A percentile compares a stretch with the other conserved stretches of the same genome.
These are phyloP conservation scores for Acanthoscelides obtectus DNA, from an alignment of 2,888 invertebrate genomes.

Conservation along the genomic window DNA sequence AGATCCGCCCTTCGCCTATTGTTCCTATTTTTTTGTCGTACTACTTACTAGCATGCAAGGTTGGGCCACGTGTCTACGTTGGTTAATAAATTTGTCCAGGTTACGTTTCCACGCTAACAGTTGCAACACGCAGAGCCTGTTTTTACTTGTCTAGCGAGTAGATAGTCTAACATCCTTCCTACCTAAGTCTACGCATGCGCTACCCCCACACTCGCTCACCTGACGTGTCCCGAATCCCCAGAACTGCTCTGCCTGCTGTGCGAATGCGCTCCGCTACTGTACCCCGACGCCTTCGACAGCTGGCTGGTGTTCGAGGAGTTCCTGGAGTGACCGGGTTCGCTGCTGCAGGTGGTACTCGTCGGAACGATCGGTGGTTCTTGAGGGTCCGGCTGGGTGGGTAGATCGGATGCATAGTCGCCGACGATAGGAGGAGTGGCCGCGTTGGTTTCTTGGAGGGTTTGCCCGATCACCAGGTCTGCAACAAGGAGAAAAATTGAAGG, in stretches of 20 bases:
- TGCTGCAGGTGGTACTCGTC: not conserved
- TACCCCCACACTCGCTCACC: constrained; percentile 51
- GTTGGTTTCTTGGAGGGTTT: constrained; percentile 39
- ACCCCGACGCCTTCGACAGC: constrained; percentile 81
- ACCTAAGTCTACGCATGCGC: no score
- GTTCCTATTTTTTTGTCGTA: no score
- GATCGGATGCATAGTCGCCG: constrained; percentile 12
- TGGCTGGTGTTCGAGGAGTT: constrained; percentile 74
- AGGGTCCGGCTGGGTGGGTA: not conserved
- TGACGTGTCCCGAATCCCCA: constrained; percentile 74
- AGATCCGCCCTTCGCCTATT: no score
- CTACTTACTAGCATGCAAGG: no score
- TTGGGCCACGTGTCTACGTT: no score
- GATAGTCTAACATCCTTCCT: no score
- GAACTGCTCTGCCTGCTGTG: constrained; percentile 86
- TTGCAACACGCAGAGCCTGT: no score
- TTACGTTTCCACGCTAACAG: no score
- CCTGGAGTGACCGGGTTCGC: constrained; percentile 60
- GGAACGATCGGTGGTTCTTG: constrained; percentile 3
- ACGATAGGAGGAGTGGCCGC: constrained; percentile 24
- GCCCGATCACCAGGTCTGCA: constrained; percentile 44
- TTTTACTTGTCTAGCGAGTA: no score
- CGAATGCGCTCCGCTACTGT: constrained; percentile 75
- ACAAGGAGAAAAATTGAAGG: constrained; percentile 4
- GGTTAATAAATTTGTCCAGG: no score